These are phyloP conservation scores for Hydrozoanthus tunicans DNA, from an alignment of 64 coral and sea anemone genomes.

Conservation along the genomic window DNA sequence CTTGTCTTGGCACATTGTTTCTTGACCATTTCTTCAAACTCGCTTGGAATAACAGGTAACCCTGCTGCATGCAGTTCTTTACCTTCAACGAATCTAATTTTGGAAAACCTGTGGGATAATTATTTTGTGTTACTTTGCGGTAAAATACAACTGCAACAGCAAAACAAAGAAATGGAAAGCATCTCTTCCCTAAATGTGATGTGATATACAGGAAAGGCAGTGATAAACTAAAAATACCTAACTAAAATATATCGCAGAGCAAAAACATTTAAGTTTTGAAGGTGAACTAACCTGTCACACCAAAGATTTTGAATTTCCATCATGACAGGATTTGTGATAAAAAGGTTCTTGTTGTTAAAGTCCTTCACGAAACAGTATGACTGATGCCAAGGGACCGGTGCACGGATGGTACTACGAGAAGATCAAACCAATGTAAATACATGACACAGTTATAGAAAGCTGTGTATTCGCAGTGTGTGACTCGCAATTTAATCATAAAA, in stretches of 20 bases:
- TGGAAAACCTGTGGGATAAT: conserved; percentile 61
- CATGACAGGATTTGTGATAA: conserved; percentile 98
- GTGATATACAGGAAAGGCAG: background rate
- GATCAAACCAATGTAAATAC: background rate
- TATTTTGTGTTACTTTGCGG: background rate
- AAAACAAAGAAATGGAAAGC: too few relatives aligned
- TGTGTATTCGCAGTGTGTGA: too few relatives aligned
- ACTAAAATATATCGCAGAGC: background rate
- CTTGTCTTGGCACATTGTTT: conserved; percentile 93
- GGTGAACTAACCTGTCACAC: conserved; percentile 82
- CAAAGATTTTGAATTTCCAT: conserved; percentile 98
- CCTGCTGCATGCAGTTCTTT: conserved; percentile 76
- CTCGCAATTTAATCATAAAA: too few relatives aligned
- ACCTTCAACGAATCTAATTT: conserved; percentile 88
- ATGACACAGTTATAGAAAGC: background rate
- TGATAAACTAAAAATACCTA: background rate
- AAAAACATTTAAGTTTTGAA: background rate
- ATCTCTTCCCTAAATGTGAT: too few relatives aligned
- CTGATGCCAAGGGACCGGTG: conserved; percentile 95
- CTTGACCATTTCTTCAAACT: conserved; percentile 91
- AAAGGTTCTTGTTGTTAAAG: conserved; percentile 79
- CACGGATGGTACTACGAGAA: conserved; percentile 80
- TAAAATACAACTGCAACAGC: background rate
- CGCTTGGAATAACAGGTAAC: conserved; percentile 81
- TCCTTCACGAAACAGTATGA: conserved; percentile 75